A percentile compares a stretch with the other conserved stretches of the same genome.
phyloP scores from a whole-genome alignment of 2,888 invertebrate genomes.

The Meteorus colon region DNA sequence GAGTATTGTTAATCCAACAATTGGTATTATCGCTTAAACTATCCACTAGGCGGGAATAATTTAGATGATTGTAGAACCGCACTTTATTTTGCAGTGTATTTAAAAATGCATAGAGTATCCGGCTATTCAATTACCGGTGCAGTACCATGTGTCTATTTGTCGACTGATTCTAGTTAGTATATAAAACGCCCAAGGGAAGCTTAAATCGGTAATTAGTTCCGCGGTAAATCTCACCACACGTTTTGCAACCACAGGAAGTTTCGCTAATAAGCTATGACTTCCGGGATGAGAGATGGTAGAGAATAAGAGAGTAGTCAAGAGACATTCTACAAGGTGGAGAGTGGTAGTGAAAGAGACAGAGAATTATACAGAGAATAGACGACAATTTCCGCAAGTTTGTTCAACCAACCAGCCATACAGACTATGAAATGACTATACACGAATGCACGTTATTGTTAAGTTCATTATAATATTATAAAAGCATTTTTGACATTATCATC shows the following conservation, averaged over 20 bases:
- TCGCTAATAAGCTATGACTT: constrained; percentile 39
- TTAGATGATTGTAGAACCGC: too few species aligned
- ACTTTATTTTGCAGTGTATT: too few species aligned
- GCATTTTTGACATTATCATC: background rate
- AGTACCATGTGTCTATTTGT: constrained; percentile 3
- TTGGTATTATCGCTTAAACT: too few species aligned
- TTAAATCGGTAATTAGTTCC: constrained; percentile 41
- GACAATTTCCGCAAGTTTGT: constrained; percentile 54
- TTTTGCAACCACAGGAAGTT: constrained; percentile 11
- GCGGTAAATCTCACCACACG: constrained; percentile 35
- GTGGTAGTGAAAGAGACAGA: constrained; percentile 40
- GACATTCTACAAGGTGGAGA: background rate
- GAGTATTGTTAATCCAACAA: too few species aligned
- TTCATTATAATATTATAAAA: background rate
- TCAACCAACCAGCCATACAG: constrained; percentile 22
- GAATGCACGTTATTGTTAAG: constrained; percentile 1
- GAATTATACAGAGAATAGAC: constrained; percentile 40
- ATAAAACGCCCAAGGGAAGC: constrained; percentile 7
- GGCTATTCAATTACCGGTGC: too few species aligned
- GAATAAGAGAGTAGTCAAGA: constrained; percentile 19
- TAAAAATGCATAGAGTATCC: too few species aligned
- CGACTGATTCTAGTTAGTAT: background rate
- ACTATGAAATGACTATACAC: background rate
- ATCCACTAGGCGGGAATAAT: too few species aligned
- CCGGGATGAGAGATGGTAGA: constrained; percentile 30